phyloP scores from a whole-genome alignment of 2,113 vertebrate species.

The Chauna torquata region DNA sequence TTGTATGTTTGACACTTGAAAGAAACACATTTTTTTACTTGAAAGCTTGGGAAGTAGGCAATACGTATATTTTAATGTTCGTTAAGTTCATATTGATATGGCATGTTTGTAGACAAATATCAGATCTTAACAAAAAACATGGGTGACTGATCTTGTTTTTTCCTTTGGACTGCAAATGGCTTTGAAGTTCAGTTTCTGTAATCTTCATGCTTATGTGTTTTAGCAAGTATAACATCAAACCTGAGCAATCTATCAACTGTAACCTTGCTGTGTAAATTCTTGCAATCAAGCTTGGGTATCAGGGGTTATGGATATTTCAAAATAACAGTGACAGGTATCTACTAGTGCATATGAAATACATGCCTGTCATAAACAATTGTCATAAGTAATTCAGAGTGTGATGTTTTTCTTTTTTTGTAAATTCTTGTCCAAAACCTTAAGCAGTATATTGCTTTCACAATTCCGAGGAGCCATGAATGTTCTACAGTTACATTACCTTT shows the following conservation, averaged over 20 bases:
- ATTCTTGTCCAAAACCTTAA: background rate
- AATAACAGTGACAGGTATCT: background rate
- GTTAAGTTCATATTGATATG: background rate
- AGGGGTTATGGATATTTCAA: background rate
- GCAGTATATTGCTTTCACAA: background rate
- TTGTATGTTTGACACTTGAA: background rate
- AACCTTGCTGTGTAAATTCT: background rate
- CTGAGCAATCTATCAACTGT: background rate
- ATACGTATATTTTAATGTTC: background rate
- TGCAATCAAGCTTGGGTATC: background rate
- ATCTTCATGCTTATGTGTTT: background rate
- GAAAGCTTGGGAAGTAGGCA: background rate
- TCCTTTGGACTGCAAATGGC: background rate
- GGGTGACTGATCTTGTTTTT: background rate
- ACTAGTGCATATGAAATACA: background rate
- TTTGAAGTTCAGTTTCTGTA: background rate
- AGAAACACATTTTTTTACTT: background rate
- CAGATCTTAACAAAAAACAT: background rate
- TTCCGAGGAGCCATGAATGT: background rate
- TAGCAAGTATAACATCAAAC: background rate
- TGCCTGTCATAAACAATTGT: background rate
- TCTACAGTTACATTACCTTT: background rate
- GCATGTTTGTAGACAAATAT: background rate
- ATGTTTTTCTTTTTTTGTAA: background rate
- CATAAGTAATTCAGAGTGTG: background rate